Conservation (phyloP, 1,140 invertebrate species). For the Dendrolimus kikuchii region DNA sequence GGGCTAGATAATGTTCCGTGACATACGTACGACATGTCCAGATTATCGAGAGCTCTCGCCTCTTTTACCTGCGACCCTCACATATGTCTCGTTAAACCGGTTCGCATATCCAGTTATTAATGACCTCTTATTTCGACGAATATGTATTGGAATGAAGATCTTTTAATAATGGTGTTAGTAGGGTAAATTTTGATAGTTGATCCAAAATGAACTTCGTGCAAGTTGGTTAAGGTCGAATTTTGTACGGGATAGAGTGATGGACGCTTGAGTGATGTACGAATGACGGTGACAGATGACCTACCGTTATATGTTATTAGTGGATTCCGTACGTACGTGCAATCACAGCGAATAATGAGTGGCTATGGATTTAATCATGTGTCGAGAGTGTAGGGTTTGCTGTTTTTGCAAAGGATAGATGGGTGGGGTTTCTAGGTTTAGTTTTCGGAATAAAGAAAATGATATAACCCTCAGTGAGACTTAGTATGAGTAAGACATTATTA, state of each 20-base stretch:
- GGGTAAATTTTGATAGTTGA: too few species aligned
- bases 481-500: not conserved
- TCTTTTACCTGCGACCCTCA: not conserved
- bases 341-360: conserved; percentile 46
- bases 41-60: conserved; percentile 3
- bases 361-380: conserved; percentile 30
- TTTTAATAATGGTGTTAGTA: too few species aligned
- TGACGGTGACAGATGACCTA: conserved; percentile 51
- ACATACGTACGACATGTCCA: conserved; percentile 48
- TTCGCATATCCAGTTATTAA: too few species aligned
- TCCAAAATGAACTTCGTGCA: not conserved
- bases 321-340: conserved; percentile 41
- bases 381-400: not conserved
- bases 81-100: not conserved
- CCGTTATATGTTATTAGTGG: conserved; percentile 59
- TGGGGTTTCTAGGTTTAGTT: too few species aligned
- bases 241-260: not conserved
- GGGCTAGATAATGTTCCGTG: conserved; percentile 56
- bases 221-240: not conserved
- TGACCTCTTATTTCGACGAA: too few species aligned
- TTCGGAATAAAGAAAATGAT: too few species aligned
- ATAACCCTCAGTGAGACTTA: too few species aligned
- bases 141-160: too few species aligned
- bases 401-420: not conserved
- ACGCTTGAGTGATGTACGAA: conserved; percentile 44